Conservation (phyloP, 2,113 vertebrate species). For the Columbina picui region DNA sequence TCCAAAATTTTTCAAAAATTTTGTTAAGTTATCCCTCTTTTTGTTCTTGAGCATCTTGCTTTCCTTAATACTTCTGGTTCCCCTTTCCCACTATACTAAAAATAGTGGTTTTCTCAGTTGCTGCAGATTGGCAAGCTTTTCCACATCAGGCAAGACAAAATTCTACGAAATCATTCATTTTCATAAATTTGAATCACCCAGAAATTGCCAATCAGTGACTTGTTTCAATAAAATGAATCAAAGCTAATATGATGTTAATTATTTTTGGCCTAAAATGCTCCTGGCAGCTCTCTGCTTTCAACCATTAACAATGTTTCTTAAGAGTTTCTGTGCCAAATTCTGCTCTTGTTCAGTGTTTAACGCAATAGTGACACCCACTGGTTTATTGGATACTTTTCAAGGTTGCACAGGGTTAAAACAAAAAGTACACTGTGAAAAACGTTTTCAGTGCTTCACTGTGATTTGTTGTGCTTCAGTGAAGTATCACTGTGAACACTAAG, state of each 20-base stretch:
- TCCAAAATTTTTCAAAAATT: not conserved
- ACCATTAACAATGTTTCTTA: not conserved
- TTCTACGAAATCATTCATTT: not conserved
- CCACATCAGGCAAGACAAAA: not conserved
- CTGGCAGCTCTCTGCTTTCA: not conserved
- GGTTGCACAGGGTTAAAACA: not conserved
- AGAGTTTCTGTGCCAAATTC: not conserved
- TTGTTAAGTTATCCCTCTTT: not conserved
- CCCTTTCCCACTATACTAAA: not conserved
- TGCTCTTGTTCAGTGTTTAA: not conserved
- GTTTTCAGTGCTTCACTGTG: not conserved
- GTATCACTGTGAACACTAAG: not conserved
- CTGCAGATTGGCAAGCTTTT: not conserved
- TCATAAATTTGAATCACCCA: not conserved
- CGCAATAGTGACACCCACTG: constrained; percentile 59
- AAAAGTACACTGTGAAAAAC: not conserved
- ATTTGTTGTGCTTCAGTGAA: not conserved
- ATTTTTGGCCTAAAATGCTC: not conserved
- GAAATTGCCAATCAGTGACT: not conserved
- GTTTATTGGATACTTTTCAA: not conserved
- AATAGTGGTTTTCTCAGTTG: not conserved
- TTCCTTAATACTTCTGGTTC: not conserved
- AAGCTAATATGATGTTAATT: not conserved
- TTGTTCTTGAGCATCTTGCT: not conserved
- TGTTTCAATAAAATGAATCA: not conserved